Evolutionary conservation across 2,888 invertebrate genomes (phyloP).

Genomic region (Peribatodes rhomboidaria): DNA sequence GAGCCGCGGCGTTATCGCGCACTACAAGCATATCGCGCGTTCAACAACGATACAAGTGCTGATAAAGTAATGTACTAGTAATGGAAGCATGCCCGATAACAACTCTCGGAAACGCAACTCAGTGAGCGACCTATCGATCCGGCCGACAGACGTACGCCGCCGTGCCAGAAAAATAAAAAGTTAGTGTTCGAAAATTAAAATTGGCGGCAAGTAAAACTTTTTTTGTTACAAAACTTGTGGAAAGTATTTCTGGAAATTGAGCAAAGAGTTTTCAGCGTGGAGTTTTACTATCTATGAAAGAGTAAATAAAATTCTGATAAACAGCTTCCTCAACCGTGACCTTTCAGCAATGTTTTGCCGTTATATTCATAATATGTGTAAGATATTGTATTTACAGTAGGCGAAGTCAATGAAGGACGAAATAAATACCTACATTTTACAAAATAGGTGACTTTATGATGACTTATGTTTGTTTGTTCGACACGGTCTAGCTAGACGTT

Average conservation of each 20-base stretch:
- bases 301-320: constrained; percentile 14
- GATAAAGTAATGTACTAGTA: constrained; percentile 76
- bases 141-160: constrained; percentile 48
- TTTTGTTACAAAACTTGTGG: neutral
- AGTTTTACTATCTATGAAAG: neutral
- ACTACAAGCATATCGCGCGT: constrained; percentile 63
- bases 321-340: constrained; percentile 28
- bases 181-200: constrained; percentile 41
- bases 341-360: constrained; percentile 27
- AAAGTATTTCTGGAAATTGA: neutral
- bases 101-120: constrained; percentile 46
- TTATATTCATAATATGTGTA: neutral
- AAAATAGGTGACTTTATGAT: too few relatives aligned
- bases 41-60: constrained; percentile 72
- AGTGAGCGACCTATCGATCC: constrained; percentile 69
- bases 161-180: constrained; percentile 46
- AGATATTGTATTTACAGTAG: constrained; percentile 1
- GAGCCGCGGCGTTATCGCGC: constrained; percentile 55
- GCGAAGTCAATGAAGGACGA: constrained; percentile 19
- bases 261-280: neutral
- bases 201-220: constrained; percentile 1
- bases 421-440: neutral
- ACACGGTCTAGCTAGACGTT: neutral
- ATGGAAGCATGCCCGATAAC: constrained; percentile 53
- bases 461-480: too few relatives aligned